A percentile compares a stretch with the other conserved stretches of the same genome.
These are phyloP conservation scores for Riparia riparia DNA, from an alignment of 2,113 vertebrate species.

Conservation along the genomic window DNA sequence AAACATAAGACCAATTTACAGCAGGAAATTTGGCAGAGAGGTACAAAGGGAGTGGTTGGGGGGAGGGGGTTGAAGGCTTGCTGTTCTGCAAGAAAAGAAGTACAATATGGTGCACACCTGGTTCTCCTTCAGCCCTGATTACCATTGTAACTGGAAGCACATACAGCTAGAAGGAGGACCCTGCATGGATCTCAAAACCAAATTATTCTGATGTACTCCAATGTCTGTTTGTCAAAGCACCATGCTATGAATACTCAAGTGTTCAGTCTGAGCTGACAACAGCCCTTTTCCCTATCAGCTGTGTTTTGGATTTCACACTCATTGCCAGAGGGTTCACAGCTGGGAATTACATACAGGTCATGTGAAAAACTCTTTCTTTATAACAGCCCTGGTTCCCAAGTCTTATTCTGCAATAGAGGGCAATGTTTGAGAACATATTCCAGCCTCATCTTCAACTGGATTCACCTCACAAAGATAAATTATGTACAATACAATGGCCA, in stretches of 20 bases:
- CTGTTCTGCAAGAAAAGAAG: constrained; percentile 42
- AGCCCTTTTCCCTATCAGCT: constrained; percentile 54
- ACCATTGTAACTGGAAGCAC: constrained; percentile 26
- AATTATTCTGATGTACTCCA: constrained; percentile 34
- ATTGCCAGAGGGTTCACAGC: constrained; percentile 35
- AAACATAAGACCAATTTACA: constrained; percentile 61
- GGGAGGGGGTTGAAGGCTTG: background rate
- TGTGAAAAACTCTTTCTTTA: constrained; percentile 22
- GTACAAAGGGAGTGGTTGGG: background rate
- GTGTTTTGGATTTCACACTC: constrained; percentile 49
- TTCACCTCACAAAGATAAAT: background rate
- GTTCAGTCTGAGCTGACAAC: constrained; percentile 40
- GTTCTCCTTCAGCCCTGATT: constrained; percentile 53
- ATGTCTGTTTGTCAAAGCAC: constrained; percentile 30
- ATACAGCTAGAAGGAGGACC: constrained; percentile 23
- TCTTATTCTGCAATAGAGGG: background rate
- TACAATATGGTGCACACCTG: constrained; percentile 48
- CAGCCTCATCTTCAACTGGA: background rate
- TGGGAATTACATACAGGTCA: constrained; percentile 42
- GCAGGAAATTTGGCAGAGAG: constrained; percentile 61
- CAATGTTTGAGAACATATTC: background rate
- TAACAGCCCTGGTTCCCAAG: background rate
- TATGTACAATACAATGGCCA: background rate
- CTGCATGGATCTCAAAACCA: constrained; percentile 63
- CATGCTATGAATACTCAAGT: constrained; percentile 57